Conservation (phyloP, 2,888 invertebrate genomes). For the Lasioglossum leucozonium region DNA sequence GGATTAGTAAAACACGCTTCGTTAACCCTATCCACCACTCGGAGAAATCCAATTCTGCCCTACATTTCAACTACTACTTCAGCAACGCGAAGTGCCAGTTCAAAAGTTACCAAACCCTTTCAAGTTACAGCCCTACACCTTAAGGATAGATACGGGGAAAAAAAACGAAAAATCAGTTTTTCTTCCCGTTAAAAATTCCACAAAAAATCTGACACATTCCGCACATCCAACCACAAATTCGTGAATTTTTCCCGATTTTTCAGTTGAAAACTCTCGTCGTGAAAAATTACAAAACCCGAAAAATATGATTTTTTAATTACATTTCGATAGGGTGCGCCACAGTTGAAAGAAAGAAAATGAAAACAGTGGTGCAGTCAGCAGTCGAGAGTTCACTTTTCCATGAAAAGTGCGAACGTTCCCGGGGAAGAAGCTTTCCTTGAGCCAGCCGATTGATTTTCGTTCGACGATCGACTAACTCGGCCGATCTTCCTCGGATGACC, state of each 20-base stretch:
- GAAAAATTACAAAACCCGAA: no score
- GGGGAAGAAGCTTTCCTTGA: conserved; percentile 19
- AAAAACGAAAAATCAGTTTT: no score
- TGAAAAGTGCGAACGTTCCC: not conserved
- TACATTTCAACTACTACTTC: not conserved
- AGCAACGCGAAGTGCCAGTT: not conserved
- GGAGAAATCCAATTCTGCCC: not conserved
- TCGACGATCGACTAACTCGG: not conserved
- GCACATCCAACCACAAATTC: not conserved
- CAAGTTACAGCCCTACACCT: no score
- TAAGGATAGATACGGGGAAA: no score
- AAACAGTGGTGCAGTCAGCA: not conserved
- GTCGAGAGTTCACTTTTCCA: not conserved
- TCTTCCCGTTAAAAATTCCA: not conserved
- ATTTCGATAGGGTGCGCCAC: no score
- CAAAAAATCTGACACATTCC: not conserved
- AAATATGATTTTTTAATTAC: no score
- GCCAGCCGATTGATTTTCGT: conserved; percentile 8
- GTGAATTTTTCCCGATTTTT: not conserved
- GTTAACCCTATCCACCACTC: not conserved
- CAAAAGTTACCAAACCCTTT: no score
- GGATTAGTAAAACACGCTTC: conserved; percentile 67
- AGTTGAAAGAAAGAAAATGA: no score
- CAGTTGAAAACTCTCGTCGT: not conserved
- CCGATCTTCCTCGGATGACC: conserved; percentile 33